Conservation (phyloP, 2,113 vertebrate species). For the Gobio gobio region DNA sequence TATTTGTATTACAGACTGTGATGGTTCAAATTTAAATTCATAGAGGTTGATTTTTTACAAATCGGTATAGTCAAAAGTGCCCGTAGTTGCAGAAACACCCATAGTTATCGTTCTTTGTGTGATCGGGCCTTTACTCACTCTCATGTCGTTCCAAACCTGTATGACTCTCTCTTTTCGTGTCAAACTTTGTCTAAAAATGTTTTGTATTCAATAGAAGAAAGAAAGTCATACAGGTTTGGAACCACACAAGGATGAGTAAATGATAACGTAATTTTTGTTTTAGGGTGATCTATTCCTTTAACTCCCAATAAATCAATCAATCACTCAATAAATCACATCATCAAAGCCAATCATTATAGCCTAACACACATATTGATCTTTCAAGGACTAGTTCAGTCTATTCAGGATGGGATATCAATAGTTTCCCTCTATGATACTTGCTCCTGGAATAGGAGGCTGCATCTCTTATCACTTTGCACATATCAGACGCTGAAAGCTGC, state of each 20-base stretch:
- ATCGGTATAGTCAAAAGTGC: too few species aligned
- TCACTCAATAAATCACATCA: conserved; percentile 3
- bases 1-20: too few species aligned
- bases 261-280: neutral
- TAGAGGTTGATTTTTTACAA: too few species aligned
- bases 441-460: conserved; percentile 65
- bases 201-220: neutral
- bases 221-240: neutral
- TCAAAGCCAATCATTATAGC: conserved; percentile 1
- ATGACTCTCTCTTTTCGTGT: neutral
- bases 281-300: neutral
- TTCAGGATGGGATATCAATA: neutral
- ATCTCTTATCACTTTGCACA: conserved; percentile 66
- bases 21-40: too few species aligned
- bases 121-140: neutral
- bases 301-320: neutral
- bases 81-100: too few species aligned
- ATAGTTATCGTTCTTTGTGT: too few species aligned
- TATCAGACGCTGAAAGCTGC: conserved; percentile 55
- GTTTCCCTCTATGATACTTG: conserved; percentile 55
- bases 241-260: conserved; percentile 39
- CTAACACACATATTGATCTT: neutral
- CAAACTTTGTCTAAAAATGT: neutral
- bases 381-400: conserved; percentile 1
- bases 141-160: neutral